Conservation (phyloP, 1,140 invertebrate species). For the Microplitis mediator region DNA sequence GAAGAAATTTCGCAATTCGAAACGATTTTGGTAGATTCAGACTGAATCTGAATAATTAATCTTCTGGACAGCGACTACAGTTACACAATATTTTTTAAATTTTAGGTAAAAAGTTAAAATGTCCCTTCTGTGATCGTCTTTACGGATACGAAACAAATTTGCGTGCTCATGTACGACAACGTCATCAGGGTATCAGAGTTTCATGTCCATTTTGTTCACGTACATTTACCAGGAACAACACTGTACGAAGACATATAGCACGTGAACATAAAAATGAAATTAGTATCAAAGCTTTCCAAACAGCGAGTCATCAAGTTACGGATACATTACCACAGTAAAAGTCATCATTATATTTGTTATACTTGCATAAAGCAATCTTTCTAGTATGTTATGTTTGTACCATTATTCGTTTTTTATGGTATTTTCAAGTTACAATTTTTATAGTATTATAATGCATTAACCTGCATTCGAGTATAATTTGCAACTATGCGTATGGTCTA, state of each 20-base stretch:
- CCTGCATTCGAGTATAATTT: not conserved
- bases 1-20: too few relatives aligned
- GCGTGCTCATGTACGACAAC: slow-evolving; percentile 85
- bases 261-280: slow-evolving; percentile 82
- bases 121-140: slow-evolving; percentile 88
- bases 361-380: not conserved
- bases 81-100: slow-evolving; percentile 4
- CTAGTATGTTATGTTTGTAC: not conserved
- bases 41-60: too few relatives aligned
- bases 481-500: not conserved
- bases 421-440: not conserved
- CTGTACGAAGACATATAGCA: slow-evolving; percentile 84
- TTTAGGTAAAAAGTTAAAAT: slow-evolving; percentile 86
- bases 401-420: not conserved
- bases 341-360: not conserved
- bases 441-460: not conserved
- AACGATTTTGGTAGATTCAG: too few relatives aligned
- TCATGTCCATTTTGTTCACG: slow-evolving; percentile 86
- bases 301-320: slow-evolving; percentile 59
- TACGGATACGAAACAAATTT: slow-evolving; percentile 93
- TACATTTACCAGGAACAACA: slow-evolving; percentile 92
- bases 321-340: slow-evolving; percentile 56
- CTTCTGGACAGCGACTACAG: not conserved
- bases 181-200: slow-evolving; percentile 87
- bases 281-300: slow-evolving; percentile 71